These are phyloP conservation scores for Epistrophe eligans DNA, from an alignment of 2,888 invertebrate species.

Conservation along the genomic window DNA sequence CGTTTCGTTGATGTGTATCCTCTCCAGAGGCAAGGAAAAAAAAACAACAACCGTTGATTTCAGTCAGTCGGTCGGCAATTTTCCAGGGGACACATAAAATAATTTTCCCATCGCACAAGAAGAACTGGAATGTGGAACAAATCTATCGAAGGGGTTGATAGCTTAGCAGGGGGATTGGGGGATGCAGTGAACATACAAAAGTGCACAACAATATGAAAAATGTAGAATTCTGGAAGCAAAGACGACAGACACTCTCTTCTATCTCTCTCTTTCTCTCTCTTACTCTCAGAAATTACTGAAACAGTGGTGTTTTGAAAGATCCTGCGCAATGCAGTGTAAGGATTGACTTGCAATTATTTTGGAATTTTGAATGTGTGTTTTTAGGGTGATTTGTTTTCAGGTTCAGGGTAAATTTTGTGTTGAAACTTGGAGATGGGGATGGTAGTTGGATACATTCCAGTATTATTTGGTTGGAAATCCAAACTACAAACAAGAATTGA, in stretches of 20 bases:
- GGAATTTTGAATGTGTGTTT: constrained; percentile 52
- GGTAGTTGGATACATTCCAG: constrained; percentile 51
- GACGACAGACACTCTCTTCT: background rate
- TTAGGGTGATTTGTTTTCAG: constrained; percentile 70
- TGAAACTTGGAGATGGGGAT: constrained; percentile 20
- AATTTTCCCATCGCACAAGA: constrained; percentile 25
- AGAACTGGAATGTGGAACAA: constrained; percentile 66
- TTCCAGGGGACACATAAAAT: constrained; percentile 71
- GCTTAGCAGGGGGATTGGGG: background rate
- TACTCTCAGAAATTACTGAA: constrained; percentile 43
- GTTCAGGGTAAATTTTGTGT: constrained; percentile 72
- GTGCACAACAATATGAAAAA: constrained; percentile 65
- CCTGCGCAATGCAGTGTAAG: constrained; percentile 64
- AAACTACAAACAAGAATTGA: constrained; percentile 43
- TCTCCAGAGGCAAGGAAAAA: constrained; percentile 45
- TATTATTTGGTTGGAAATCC: constrained; percentile 39
- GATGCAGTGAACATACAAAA: constrained; percentile 20
- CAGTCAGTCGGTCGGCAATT: constrained; percentile 67
- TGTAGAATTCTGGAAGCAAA: constrained; percentile 72
- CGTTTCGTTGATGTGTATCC: constrained; percentile 53
- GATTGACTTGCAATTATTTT: constrained; percentile 64
- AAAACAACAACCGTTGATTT: constrained; percentile 47
- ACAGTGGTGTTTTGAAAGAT: constrained; percentile 33
- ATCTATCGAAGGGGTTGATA: background rate
- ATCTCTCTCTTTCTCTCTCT: background rate